Conservation (phyloP, 2,113 vertebrate genomes). For the Prietella phreatophila region DNA sequence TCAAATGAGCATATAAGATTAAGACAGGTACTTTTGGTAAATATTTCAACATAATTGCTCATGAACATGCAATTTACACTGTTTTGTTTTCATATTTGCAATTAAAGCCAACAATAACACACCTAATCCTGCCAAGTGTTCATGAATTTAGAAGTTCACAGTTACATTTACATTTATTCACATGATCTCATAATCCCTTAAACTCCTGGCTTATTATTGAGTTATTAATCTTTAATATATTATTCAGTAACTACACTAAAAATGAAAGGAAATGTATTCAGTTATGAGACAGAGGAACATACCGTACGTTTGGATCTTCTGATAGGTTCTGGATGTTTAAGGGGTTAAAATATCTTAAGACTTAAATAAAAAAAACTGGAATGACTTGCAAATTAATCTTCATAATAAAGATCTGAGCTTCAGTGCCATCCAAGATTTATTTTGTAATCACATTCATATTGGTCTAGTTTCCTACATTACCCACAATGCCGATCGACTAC, state of each 20-base stretch:
- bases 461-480: neutral
- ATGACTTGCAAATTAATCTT: neutral
- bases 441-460: neutral
- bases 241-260: too few species aligned
- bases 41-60: too few species aligned
- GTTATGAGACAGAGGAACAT: too few species aligned
- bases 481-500: neutral
- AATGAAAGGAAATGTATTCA: too few species aligned
- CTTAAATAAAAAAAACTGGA: neutral
- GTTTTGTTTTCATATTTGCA: neutral
- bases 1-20: too few species aligned
- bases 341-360: neutral
- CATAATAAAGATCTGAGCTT: neutral
- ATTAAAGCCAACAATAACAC: neutral
- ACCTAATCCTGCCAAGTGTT: neutral
- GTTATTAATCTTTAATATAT: too few species aligned
- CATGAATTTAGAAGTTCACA: neutral
- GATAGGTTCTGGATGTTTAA: neutral
- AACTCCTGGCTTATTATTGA: too few species aligned
- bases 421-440: neutral
- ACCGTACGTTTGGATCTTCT: neutral
- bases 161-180: too few species aligned
- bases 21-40: too few species aligned
- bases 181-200: neutral
- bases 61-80: neutral